A percentile compares a stretch with the other conserved stretches of the same genome.
Conservation (phyloP, 1,140 invertebrate species). For the Orchesella cincta region DNA sequence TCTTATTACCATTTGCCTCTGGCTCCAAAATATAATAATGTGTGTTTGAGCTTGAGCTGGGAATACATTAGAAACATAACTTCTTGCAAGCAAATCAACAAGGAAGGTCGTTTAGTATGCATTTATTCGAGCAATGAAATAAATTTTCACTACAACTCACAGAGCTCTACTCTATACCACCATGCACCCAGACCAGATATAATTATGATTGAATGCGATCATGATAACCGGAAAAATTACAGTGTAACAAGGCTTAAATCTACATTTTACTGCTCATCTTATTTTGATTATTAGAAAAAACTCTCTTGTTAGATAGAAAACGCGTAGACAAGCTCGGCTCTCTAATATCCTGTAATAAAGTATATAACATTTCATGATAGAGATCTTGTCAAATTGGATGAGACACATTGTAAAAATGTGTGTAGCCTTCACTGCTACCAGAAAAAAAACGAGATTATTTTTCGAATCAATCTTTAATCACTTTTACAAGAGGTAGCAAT, state of each 20-base stretch:
- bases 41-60: not conserved
- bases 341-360: conserved; percentile 23
- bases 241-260: conserved; percentile 27
- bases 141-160: not conserved
- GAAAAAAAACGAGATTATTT: no score
- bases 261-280: conserved; percentile 29
- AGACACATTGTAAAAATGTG: conserved; percentile 32
- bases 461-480: not conserved
- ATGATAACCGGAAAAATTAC: conserved; percentile 30
- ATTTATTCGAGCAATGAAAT: conserved; percentile 15
- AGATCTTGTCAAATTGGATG: conserved; percentile 17
- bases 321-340: not conserved
- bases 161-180: not conserved
- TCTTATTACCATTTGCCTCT: conserved; percentile 23
- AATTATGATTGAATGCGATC: conserved; percentile 27
- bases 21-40: conserved; percentile 14
- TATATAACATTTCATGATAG: conserved; percentile 14
- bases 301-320: not conserved
- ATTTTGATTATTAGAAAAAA: conserved; percentile 18
- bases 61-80: not conserved
- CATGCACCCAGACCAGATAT: no score
- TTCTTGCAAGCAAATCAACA: not conserved
- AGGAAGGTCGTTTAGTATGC: conserved; percentile 16
- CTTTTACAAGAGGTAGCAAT: no score
- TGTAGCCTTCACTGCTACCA: no score